Percentiles rank a stretch among this genome's conserved stretches.
Evolutionary conservation across 2,888 invertebrate genomes (phyloP).

Genomic region (Drosophila engyochracea): DNA sequence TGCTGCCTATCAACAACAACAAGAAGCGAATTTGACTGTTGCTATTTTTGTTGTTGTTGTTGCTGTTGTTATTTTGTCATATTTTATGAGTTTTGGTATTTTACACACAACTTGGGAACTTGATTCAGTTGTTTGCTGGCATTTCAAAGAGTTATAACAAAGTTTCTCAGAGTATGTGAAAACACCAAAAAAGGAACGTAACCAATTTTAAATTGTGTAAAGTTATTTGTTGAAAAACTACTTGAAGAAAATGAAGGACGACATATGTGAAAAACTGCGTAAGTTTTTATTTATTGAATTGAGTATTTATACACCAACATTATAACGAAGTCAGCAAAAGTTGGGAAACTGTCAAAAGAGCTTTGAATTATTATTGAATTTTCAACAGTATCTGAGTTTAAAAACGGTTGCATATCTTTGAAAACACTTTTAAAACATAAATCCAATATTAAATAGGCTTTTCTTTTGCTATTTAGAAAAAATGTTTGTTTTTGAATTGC

Average conservation of each 20-base stretch:
- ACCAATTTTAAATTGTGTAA: neutral
- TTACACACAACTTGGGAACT: constrained; percentile 13
- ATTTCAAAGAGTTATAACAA: constrained; percentile 42
- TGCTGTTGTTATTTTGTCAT: constrained; percentile 23
- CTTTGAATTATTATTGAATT: neutral
- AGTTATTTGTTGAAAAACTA: neutral
- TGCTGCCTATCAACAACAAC: constrained; percentile 53
- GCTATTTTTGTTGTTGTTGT: constrained; percentile 40
- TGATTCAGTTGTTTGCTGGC: constrained; percentile 59
- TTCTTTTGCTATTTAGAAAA: neutral
- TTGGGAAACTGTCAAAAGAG: neutral
- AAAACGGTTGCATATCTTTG: neutral
- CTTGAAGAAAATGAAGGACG: constrained; percentile 21
- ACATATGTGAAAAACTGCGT: constrained; percentile 38
- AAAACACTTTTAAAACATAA: neutral
- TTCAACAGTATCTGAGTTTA: neutral
- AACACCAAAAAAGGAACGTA: neutral
- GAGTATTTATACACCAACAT: neutral
- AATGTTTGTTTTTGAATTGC: neutral
- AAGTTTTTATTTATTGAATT: constrained; percentile 7
- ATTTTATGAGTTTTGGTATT: constrained; percentile 33
- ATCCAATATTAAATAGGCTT: neutral
- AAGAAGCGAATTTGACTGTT: constrained; percentile 46
- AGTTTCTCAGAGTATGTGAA: neutral
- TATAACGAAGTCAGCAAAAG: neutral